A percentile compares a stretch with the other conserved stretches of the same genome.
Evolutionary conservation across 1,140 invertebrate species (phyloP).

Genomic region (Polypedilum pembai): DNA sequence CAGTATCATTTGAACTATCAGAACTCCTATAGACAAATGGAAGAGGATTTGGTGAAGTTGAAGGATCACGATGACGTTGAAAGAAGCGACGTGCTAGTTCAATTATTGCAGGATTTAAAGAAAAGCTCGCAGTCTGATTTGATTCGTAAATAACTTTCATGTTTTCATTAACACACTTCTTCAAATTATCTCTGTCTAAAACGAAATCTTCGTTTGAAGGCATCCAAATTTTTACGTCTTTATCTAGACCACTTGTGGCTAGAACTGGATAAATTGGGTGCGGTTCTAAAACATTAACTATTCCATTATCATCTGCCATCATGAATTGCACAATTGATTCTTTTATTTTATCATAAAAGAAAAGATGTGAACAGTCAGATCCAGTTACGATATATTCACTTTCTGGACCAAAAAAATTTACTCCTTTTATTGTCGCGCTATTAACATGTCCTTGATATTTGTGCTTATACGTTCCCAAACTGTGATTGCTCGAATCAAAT

Average conservation of each 20-base stretch:
- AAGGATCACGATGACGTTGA: conserved; percentile 15
- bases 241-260: conserved; percentile 78
- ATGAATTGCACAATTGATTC: conserved; percentile 84
- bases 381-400: conserved; percentile 89
- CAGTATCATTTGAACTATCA: neutral
- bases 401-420: conserved; percentile 86
- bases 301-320: conserved; percentile 74
- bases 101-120: conserved; percentile 2
- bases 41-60: neutral
- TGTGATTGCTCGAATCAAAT: conserved; percentile 60
- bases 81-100: neutral
- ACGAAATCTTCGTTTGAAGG: conserved; percentile 59
- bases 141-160: conserved; percentile 30
- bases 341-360: conserved; percentile 86
- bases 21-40: neutral
- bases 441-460: conserved; percentile 72
- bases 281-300: conserved; percentile 87
- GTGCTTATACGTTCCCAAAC: conserved; percentile 55
- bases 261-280: conserved; percentile 82
- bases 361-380: conserved; percentile 92
- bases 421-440: conserved; percentile 79
- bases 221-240: conserved; percentile 89
- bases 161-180: conserved; percentile 35
- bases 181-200: conserved; percentile 46
- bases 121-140: neutral